Conservation (phyloP, 2,888 invertebrate genomes). For the Candidula unifasciata region DNA sequence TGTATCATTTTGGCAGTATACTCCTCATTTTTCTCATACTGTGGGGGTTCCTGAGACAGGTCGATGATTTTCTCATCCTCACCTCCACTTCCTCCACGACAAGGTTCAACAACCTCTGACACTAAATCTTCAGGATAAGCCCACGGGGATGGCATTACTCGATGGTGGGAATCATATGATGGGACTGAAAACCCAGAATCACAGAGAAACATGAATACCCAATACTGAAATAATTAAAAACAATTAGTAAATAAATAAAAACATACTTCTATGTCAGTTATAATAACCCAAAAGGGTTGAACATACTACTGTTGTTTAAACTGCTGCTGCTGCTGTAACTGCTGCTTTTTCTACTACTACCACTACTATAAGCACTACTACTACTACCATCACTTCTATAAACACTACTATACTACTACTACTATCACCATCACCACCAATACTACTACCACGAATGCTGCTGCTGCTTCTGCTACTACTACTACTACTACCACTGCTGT, state of each 20-base stretch:
- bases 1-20: constrained; percentile 64
- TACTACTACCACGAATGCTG: no score
- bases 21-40: constrained; percentile 60
- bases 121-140: constrained; percentile 82
- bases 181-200: constrained; percentile 82
- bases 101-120: constrained; percentile 64
- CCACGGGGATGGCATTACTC: constrained; percentile 89
- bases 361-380: no score
- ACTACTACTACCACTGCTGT: no score
- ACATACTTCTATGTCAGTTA: no score
- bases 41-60: constrained; percentile 74
- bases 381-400: no score
- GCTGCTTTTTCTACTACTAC: no score
- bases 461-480: no score
- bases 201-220: not conserved
- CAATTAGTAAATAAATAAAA: not conserved
- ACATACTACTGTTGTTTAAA: no score
- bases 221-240: not conserved
- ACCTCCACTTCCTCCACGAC: constrained; percentile 49
- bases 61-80: constrained; percentile 72
- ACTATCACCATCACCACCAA: no score
- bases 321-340: no score
- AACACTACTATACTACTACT: no score
- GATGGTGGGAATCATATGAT: constrained; percentile 89
- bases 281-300: no score